phyloP scores from a whole-genome alignment of 2,888 invertebrate species.

The Caenorhabditis macrosperma region DNA sequence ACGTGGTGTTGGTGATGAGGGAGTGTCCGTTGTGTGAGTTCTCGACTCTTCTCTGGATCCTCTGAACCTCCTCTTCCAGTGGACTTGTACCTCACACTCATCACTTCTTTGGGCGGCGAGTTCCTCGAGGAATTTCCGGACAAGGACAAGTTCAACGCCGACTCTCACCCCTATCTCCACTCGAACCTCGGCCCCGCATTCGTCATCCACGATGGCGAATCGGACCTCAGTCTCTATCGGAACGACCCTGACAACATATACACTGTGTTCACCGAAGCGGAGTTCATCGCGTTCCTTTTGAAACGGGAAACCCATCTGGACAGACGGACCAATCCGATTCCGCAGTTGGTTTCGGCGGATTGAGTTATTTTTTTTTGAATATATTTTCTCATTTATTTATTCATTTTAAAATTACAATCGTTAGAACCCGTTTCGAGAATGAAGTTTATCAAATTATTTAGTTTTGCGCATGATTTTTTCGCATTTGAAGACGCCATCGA shows the following conservation, averaged over 20 bases:
- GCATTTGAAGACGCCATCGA: too few species aligned
- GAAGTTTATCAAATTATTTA: too few species aligned
- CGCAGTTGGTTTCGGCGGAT: too few species aligned
- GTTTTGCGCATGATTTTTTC: too few species aligned
- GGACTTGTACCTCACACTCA: neutral
- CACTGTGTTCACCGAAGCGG: slow-evolving; percentile 5
- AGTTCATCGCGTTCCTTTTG: neutral
- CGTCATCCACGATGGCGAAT: slow-evolving; percentile 21
- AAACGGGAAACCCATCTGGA: neutral
- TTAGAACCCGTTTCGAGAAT: too few species aligned
- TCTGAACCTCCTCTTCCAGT: too few species aligned
- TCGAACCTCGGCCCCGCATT: slow-evolving; percentile 20
- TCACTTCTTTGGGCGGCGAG: slow-evolving; percentile 4
- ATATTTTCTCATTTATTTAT: too few species aligned
- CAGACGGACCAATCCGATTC: neutral
- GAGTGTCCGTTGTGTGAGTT: slow-evolving; percentile 10
- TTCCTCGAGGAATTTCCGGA: slow-evolving; percentile 1
- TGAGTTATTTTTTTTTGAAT: too few species aligned
- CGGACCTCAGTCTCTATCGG: neutral
- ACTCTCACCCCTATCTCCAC: slow-evolving; percentile 27
- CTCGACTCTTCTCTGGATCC: neutral
- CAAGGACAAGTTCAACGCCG: slow-evolving; percentile 4
- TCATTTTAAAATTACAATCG: too few species aligned
- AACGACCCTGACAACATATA: neutral
- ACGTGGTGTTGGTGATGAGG: slow-evolving; percentile 2